Evolutionary conservation across 2,113 vertebrate species (phyloP), one percentile per base, ranked within the genome.

Genomic region (Limnothrissa miodon): DNA sequence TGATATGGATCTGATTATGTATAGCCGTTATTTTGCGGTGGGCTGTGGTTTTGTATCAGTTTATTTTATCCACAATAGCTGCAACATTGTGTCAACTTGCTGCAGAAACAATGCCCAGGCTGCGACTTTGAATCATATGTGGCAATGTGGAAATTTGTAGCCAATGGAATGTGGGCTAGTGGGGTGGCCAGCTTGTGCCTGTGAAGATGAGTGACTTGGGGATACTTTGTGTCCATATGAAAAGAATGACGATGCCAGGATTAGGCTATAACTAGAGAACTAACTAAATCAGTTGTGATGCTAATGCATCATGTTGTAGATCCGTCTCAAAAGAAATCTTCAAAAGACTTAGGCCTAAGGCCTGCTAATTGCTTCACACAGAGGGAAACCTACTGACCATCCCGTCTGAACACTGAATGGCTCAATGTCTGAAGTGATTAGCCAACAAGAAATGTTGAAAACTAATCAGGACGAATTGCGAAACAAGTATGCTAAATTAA

Each of bases 291-390:
- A 33, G 79, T 86, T 88, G 81, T 46, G 46, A 85, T 88, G 86
- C 21, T 84, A 84, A 88, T 86, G 19, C 25, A 39, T 6, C 45
- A 59, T 21, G 87, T 84, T 45, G 82, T 82, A 86, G 86, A 85
- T 83, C 81, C 80, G 83, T 86, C 86, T 85, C 85, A 87, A 86
- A 86, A 83, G 82, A 83, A 78, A 83, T 84, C 85, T 89, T 87
- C 86, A 87, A 86, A 90, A 83, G 74, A 42, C 23, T 48, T 48
- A 74, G 29, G 66, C 66, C 66, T 36, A 78, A 83, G 45, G 45
- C 21, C 42, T 39, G 70, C 56, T 45, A 46, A 78, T 84, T 81
- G 86, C 81, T 83, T 81, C 86, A 80, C 45, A 74, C 80, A 81
- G 81, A 81, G 25, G 33, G 29, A 29, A 74, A 74, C 33, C 5